phyloP scores from a whole-genome alignment of 2,797 vertebrate species.

The Mormyrus proboscirostris region DNA sequence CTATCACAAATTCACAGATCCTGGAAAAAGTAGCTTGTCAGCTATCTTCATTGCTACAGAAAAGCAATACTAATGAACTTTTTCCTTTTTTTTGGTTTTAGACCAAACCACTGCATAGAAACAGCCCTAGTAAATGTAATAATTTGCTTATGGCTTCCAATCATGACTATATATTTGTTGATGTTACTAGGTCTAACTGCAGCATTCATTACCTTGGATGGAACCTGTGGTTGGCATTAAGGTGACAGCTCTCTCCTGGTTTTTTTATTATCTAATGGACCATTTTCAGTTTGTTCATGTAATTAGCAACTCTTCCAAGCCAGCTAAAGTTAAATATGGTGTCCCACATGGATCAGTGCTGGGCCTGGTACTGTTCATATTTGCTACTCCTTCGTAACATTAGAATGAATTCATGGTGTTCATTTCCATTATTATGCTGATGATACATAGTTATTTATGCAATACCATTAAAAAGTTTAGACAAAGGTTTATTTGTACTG shows the following conservation, averaged over 20 bases:
- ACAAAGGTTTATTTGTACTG: too few relatives aligned
- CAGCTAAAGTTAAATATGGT: neutral
- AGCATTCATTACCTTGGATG: neutral
- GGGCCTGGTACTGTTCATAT: too few relatives aligned
- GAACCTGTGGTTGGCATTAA: neutral
- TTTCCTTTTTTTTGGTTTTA: neutral
- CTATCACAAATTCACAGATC: neutral
- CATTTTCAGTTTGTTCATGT: neutral
- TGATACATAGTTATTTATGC: too few relatives aligned
- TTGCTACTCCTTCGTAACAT: too few relatives aligned
- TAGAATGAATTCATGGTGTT: too few relatives aligned
- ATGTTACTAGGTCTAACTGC: neutral
- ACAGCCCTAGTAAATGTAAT: neutral
- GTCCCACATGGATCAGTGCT: too few relatives aligned
- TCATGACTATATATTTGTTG: neutral
- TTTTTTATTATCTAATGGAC: neutral
- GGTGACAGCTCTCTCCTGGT: neutral
- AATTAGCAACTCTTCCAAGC: too few relatives aligned
- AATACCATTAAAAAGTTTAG: too few relatives aligned
- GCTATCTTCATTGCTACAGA: neutral
- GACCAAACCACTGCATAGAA: neutral
- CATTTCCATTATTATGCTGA: too few relatives aligned
- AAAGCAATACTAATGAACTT: neutral
- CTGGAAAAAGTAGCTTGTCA: neutral
- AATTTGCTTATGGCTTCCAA: neutral